Percentiles rank a stretch among this genome's conserved stretches.
phyloP scores from a whole-genome alignment of 1,140 invertebrate species.

The Leptinotarsa undecemlineata region DNA sequence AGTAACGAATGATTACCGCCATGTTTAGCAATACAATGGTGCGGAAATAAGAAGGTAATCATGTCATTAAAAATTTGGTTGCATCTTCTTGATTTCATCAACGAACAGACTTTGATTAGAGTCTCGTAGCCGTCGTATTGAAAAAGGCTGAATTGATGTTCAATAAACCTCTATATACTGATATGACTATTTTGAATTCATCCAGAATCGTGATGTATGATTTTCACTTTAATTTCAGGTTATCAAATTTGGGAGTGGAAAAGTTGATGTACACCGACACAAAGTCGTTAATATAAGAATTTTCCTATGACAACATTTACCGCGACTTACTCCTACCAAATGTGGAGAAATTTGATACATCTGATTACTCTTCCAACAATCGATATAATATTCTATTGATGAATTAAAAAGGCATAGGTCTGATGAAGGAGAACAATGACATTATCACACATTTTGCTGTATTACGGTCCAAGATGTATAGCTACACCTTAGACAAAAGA shows the following conservation, averaged over 20 bases:
- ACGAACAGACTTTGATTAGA: not conserved
- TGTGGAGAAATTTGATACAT: not conserved
- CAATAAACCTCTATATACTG: slow-evolving; percentile 18
- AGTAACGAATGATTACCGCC: not conserved
- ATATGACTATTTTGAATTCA: slow-evolving; percentile 26
- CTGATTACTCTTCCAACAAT: not conserved
- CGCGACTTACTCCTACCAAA: not conserved
- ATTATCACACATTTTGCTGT: too few relatives aligned
- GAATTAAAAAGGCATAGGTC: too few relatives aligned
- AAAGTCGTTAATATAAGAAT: not conserved
- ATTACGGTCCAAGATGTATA: too few relatives aligned
- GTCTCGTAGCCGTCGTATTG: slow-evolving; percentile 34
- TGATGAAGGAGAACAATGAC: too few relatives aligned
- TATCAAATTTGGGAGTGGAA: not conserved
- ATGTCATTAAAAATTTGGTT: slow-evolving; percentile 44
- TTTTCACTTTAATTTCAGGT: slow-evolving; percentile 12
- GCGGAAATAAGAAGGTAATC: slow-evolving; percentile 22
- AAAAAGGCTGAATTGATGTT: not conserved
- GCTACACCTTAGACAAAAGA: too few relatives aligned
- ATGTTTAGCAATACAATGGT: slow-evolving; percentile 31
- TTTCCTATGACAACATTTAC: not conserved
- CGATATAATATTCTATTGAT: not conserved
- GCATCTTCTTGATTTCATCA: slow-evolving; percentile 38
- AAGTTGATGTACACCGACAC: not conserved
- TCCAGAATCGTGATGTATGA: slow-evolving; percentile 13